Evolutionary conservation across 2,888 invertebrate species (phyloP).

Genomic region (Mesorhabditis spiculigera): DNA sequence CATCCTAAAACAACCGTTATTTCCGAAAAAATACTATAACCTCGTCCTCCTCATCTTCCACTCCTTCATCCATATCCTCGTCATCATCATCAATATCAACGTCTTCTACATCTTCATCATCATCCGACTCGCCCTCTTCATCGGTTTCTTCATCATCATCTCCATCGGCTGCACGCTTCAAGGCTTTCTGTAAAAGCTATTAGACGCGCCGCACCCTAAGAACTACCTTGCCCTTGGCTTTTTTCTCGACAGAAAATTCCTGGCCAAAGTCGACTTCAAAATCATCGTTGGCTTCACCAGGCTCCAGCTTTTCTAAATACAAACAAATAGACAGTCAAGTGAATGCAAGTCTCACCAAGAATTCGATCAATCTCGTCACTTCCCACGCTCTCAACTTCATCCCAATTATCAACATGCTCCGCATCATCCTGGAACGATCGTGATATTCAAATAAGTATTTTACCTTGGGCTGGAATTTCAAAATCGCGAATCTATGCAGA

Average conservation of each 20-base stretch:
- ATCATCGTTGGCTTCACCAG: constrained; percentile 60
- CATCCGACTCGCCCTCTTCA: constrained; percentile 23
- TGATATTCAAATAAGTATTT: not conserved
- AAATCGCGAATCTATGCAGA: constrained; percentile 67
- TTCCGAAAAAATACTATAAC: constrained; percentile 18
- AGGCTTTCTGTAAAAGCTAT: constrained; percentile 15
- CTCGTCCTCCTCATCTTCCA: constrained; percentile 11
- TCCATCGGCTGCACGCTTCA: constrained; percentile 42
- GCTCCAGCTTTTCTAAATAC: constrained; percentile 59
- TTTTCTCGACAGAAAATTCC: constrained; percentile 59
- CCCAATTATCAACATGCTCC: constrained; percentile 66
- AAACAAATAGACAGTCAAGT: constrained; percentile 5
- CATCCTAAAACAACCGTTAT: constrained; percentile 21
- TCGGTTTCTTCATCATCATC: constrained; percentile 30
- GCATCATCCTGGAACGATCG: constrained; percentile 3
- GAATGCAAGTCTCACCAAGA: constrained; percentile 60
- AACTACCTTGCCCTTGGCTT: constrained; percentile 26
- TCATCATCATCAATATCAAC: constrained; percentile 27
- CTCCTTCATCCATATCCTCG: constrained; percentile 12
- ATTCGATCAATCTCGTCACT: constrained; percentile 76
- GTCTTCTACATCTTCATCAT: constrained; percentile 23
- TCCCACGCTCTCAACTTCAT: constrained; percentile 72
- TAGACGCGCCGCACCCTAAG: not conserved
- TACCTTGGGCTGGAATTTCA: constrained; percentile 27
- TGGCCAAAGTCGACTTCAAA: constrained; percentile 69